Base-by-base conservation (phyloP, 2,888 invertebrate species). In the Aethes cnicana region DNA sequence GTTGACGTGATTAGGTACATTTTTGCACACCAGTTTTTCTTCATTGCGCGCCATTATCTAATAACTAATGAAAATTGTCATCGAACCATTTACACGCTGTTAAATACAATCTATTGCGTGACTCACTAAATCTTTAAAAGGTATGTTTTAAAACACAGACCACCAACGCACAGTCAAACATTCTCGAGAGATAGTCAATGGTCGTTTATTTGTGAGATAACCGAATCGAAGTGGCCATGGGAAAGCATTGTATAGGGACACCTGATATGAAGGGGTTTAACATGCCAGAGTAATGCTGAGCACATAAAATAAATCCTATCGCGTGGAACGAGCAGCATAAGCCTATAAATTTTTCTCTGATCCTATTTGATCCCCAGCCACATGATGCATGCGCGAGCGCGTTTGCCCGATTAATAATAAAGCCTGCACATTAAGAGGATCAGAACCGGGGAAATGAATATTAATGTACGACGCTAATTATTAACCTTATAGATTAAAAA, bases 281-380 rank as follows among this genome's bases (percentile, higher is more conserved):
- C 6, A 42, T 46, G 46, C 41, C 47, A 30, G 33, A 21, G 26
- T 35, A 54, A 36, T 35, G 9, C 32, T 33, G 44, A 46, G 20
- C 44, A 52, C 44, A 52, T 52, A 33, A 46, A 44, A 39, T 52
- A 46, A 52, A 52, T 46, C 52, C 39, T 46, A 18, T 21, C 20
- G 17, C 17, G 9, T 16, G 39, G 44, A 39, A 33, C 37, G 44
- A 26, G 52, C 49, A 39, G 37, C 52, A 25, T 56, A 57, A 57
- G 50, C 59, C 37, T 58, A 59, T 66, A 63, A 59, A 62, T 66
- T 58, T 57, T 54, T 53, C 58, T 44, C 50, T 63, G 59, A 66
- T 63, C 66, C 63, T 49, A 57, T 65, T 62, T 67, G 56, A 66
- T 64, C 66, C 64, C 54, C 55, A 16, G 37, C 54, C 58, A 56